Base-by-base conservation (phyloP, 2,113 vertebrate genomes). In the Marmota flaviventris region DNA sequence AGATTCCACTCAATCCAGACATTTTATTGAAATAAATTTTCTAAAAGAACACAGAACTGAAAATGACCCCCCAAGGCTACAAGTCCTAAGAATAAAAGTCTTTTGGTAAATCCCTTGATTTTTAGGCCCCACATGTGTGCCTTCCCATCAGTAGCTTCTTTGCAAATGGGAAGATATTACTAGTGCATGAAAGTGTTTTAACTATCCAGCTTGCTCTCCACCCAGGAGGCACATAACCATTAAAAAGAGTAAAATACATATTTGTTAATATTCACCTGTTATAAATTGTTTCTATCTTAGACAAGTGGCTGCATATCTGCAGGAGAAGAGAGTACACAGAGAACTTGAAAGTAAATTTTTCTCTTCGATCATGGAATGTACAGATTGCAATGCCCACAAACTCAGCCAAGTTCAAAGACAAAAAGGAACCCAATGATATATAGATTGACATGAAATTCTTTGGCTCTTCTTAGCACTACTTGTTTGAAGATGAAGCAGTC, bases 201-300 rank as follows among this genome's bases (percentile, higher is more conserved):
- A 84, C 17, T 84, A 4, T 58, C 25, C 16, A 83, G 65, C 51
- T 69, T 84, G 53, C 42, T 93, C 45, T 91, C 76, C 42, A 89
- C 78, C 84, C 45, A 89, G 70, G 65, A 81, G 79, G 58, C 79
- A 93, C 39, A 67, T 69, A 56, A 87, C 18, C 39, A 37, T 85
- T 34, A 91, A 94, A 90, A 85, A 70, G 13, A 87, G 48, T 65
- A 45, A 85, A 73, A 86, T 84, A n/a, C 9, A 4, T 53, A 76
- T 75, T 94, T 14, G 13, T 73, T 97, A 84, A 77, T 85, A 86
- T 77, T 93, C 24, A 85, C 70, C 29, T 89, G 37, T 25, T 70
- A 34, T 79, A 89, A 88, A 85, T 65, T 56, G 27, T 90, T 81
- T n/a, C 29, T 86, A 4, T 96, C 32, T 77, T 61, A 25, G 39